Conservation (phyloP, 2,888 invertebrate genomes). For the Brassicogethes aeneus region DNA sequence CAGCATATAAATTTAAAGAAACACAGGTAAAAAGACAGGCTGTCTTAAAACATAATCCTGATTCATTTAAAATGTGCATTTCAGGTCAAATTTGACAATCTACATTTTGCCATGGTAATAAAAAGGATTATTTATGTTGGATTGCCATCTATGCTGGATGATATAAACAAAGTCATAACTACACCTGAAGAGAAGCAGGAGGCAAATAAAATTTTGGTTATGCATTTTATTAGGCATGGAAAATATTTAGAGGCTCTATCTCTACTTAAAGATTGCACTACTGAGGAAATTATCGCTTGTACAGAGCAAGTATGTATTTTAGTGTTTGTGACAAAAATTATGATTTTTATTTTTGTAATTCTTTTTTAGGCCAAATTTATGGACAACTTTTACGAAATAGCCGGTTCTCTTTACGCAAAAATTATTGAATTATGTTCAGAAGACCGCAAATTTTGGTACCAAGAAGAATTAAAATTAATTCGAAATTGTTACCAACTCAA, state of each 20-base stretch:
- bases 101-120: conserved; percentile 28
- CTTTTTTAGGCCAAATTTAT: neutral
- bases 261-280: conserved; percentile 28
- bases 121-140: conserved; percentile 33
- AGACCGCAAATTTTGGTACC: neutral
- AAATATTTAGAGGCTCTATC: conserved; percentile 26
- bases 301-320: too few species aligned
- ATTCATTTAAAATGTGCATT: too few species aligned
- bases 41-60: conserved; percentile 2
- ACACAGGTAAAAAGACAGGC: conserved; percentile 6
- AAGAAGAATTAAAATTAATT: neutral
- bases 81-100: conserved; percentile 16
- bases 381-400: conserved; percentile 3
- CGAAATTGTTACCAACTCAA: neutral
- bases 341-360: neutral
- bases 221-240: neutral
- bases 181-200: conserved; percentile 21
- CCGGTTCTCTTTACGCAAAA: neutral
- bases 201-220: conserved; percentile 19
- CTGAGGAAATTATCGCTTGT: conserved; percentile 23
- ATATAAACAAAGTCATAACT: conserved; percentile 29
- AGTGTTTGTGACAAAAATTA: too few species aligned
- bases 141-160: conserved; percentile 34
- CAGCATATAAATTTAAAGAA: conserved; percentile 36
- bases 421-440: neutral